phyloP scores from a whole-genome alignment of 2,888 invertebrate species.

The Pycnomerus fuliginosus region DNA sequence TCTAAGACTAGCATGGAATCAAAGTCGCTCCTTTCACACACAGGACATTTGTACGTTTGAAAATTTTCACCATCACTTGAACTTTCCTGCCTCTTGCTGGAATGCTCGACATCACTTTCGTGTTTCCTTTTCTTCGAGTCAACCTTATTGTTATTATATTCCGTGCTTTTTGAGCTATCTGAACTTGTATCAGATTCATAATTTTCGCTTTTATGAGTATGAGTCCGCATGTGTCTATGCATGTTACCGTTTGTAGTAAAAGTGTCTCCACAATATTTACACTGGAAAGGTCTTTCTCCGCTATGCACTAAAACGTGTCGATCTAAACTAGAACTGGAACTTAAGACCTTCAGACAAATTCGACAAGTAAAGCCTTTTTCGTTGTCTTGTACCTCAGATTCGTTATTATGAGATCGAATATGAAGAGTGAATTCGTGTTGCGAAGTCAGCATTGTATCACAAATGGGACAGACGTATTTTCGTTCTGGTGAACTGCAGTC shows the following conservation, averaged over 20 bases:
- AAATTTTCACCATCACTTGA: slow-evolving; percentile 15
- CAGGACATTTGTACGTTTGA: slow-evolving; percentile 57
- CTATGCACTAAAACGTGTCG: slow-evolving; percentile 79
- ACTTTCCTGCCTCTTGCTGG: slow-evolving; percentile 16
- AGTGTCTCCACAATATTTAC: slow-evolving; percentile 74
- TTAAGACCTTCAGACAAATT: slow-evolving; percentile 69
- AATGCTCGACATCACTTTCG: slow-evolving; percentile 31
- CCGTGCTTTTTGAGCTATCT: slow-evolving; percentile 50
- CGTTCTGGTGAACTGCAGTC: slow-evolving; percentile 54
- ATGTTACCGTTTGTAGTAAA: slow-evolving; percentile 86
- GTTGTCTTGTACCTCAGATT: slow-evolving; percentile 46
- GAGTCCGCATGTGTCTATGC: slow-evolving; percentile 79
- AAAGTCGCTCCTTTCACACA: slow-evolving; percentile 65
- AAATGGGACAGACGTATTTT: slow-evolving; percentile 64
- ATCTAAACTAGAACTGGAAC: slow-evolving; percentile 77
- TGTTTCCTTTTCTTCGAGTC: slow-evolving; percentile 49
- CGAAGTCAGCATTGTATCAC: slow-evolving; percentile 61
- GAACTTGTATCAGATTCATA: slow-evolving; percentile 63
- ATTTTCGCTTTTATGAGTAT: slow-evolving; percentile 59
- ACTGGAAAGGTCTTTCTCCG: slow-evolving; percentile 78
- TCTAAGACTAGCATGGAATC: slow-evolving; percentile 60
- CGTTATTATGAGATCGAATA: slow-evolving; percentile 65
- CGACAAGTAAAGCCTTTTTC: slow-evolving; percentile 62
- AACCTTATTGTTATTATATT: slow-evolving; percentile 50
- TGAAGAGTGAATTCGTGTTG: slow-evolving; percentile 70